Evolutionary conservation across 2,888 invertebrate species (phyloP), one percentile per base, ranked within the genome.

Genomic region (Volucella inanis): DNA sequence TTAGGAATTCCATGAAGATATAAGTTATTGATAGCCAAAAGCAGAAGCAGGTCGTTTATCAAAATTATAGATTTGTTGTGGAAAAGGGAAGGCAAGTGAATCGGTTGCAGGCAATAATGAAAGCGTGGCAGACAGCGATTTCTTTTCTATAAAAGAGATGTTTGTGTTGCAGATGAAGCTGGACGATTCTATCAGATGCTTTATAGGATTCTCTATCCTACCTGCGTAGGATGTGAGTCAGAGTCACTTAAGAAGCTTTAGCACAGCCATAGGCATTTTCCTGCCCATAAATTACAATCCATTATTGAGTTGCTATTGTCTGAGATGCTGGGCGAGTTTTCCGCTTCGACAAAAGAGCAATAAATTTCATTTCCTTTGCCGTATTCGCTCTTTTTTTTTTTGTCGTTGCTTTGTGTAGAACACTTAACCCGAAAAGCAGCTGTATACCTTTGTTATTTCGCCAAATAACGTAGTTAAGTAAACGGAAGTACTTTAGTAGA

Each of bases 231-330:
- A 71, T 71, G 47, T 59, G n/a, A 50, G 54, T 54, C 47, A 61
- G 79, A 75, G 70, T 75, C 77, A 82, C 76, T 81, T 75, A 74
- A 80, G 61, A 62, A 57, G 77, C 45, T 57, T 39, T 54, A 50
- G 55, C 72, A 31, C 70, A 80, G 52, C 72, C 67, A 55, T 62
- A 76, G 80, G 68, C 76, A 76, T 62, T 85, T 79, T 84, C 52
- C 57, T 71, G 62, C 52, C 71, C 72, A 85, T 85, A 80, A 80
- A 85, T 85, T 85, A 85, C 85, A 72, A 85, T 85, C 85, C 80
- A 85, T 85, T 85, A 85, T 85, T 85, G 85, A 85, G 85, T 80
- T 85, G 71, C 80, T 68, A 85, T 85, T 85, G 85, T 85, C 80
- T 85, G 80, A 85, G 80, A 80, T 68, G 85, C 76, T 80, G 85